Evolutionary conservation across 64 coral and sea anemone species (phyloP), one percentile per base, ranked within the genome.

Genomic region (Montipora efflorescens): DNA sequence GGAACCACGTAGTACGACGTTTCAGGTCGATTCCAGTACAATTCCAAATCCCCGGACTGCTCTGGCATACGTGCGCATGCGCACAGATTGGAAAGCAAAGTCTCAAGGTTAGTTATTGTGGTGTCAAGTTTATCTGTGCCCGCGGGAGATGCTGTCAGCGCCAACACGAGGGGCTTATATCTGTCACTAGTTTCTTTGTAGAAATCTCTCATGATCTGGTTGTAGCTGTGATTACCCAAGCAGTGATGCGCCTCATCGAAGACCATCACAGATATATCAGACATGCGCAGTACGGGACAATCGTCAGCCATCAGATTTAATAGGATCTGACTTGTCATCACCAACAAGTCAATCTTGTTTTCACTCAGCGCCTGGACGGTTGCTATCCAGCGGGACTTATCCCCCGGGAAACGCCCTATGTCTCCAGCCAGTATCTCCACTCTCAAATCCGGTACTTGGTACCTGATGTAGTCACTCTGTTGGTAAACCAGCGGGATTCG

Each of bases 171-270:
- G 5, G 98, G 98, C 70, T 96, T 99, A 28, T 76, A 96, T 13
- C 72, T 88, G 51, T 96, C 55, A 16, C 3, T 61, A 10, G 88
- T 92, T 5, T 70, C 11, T 14, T 90, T 90, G 74, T 93, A 93
- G 81, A 90, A 91, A 81, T 89, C 76, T 55, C 88, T 87, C 95
- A 99, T 99, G 23, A 99, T 96, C 59, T 95, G 84, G 49, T 92
- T 93, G 67, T 92, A 99, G 21, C 83, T 78, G 47, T 98, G 97
- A 74, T 98, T 98, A 8, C 97, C 97, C 16, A 87, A 49, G 57
- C 97, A 98, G 16, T 95, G 95, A 64, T 98, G 97, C 8, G 92
- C 97, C 66, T 98, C 97, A 28, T 98, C 97, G 59, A 98, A 93
- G 7, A 98, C 92, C 8, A 98, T 76, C 12, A 93, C 75, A 11